Percentiles rank a stretch among this genome's conserved stretches.
These are phyloP conservation scores for Cottus gobio DNA, from an alignment of 2,113 vertebrate genomes.

Conservation along the genomic window DNA sequence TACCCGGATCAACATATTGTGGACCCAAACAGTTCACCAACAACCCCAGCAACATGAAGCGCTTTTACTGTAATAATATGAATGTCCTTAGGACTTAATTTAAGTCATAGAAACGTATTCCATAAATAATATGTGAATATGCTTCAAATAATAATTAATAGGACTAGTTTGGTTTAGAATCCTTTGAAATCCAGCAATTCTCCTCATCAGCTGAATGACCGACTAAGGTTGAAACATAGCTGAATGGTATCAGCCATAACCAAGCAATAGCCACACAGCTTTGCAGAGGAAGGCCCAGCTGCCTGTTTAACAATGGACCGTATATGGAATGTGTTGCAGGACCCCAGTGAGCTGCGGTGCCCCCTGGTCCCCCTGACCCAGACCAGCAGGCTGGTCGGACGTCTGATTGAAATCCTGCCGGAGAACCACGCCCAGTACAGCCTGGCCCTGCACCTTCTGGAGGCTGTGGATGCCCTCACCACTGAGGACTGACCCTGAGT, in stretches of 20 bases:
- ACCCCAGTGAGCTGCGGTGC: constrained; percentile 91
- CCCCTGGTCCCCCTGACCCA: constrained; percentile 86
- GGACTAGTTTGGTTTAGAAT: too few species aligned
- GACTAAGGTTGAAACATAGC: too few species aligned
- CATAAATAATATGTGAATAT: neutral
- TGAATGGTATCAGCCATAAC: neutral
- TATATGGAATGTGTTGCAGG: constrained; percentile 75
- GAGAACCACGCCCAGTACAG: constrained; percentile 95
- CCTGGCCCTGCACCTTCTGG: constrained; percentile 92
- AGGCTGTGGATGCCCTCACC: constrained; percentile 88
- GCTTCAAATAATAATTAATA: neutral
- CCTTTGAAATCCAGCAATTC: too few species aligned
- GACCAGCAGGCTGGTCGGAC: constrained; percentile 88
- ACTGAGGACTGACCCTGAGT: constrained; percentile 62
- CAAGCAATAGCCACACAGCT: neutral
- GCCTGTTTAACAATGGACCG: neutral
- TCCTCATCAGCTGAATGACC: too few species aligned
- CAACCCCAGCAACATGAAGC: neutral
- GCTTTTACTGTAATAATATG: neutral
- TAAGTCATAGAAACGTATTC: too few species aligned
- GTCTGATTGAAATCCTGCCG: constrained; percentile 92
- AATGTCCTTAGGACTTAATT: too few species aligned
- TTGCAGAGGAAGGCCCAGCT: too few species aligned
- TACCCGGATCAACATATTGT: neutral
- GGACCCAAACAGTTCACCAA: neutral